Conservation (phyloP, 2,888 invertebrate species). For the Gymnoscelis rufifasciata region DNA sequence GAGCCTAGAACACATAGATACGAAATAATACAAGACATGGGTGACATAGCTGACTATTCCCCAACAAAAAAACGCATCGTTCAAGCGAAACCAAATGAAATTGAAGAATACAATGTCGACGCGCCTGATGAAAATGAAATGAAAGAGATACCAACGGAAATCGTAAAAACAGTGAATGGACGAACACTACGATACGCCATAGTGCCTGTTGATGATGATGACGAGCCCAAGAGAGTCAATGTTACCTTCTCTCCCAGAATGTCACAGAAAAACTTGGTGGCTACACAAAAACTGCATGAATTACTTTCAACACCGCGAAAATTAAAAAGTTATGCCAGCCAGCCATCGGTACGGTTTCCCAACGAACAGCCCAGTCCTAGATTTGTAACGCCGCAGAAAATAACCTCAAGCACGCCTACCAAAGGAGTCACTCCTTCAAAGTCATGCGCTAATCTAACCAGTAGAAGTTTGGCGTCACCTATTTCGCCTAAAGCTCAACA, state of each 20-base stretch:
- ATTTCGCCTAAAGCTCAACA: conserved; percentile 78
- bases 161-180: conserved; percentile 82
- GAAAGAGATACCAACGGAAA: conserved; percentile 79
- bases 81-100: conserved; percentile 64
- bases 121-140: conserved; percentile 70
- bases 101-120: conserved; percentile 78
- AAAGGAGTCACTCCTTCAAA: conserved; percentile 67
- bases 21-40: conserved; percentile 75
- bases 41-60: conserved; percentile 61
- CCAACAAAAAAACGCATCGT: conserved; percentile 73
- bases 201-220: conserved; percentile 79
- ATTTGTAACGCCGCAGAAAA: conserved; percentile 48
- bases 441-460: conserved; percentile 67
- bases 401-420: conserved; percentile 66
- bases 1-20: conserved; percentile 70
- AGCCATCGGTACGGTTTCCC: conserved; percentile 71
- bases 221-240: conserved; percentile 60
- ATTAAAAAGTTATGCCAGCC: conserved; percentile 68
- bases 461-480: conserved; percentile 50
- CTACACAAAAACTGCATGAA: conserved; percentile 88
- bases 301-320: conserved; percentile 86
- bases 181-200: conserved; percentile 79
- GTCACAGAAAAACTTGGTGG: conserved; percentile 81
- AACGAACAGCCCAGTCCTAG: conserved; percentile 50
- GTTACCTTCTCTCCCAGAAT: conserved; percentile 67